Percentiles rank a stretch among this genome's conserved stretches.
phyloP scores from a whole-genome alignment of 2,888 invertebrate genomes.

The Sipha maydis region DNA sequence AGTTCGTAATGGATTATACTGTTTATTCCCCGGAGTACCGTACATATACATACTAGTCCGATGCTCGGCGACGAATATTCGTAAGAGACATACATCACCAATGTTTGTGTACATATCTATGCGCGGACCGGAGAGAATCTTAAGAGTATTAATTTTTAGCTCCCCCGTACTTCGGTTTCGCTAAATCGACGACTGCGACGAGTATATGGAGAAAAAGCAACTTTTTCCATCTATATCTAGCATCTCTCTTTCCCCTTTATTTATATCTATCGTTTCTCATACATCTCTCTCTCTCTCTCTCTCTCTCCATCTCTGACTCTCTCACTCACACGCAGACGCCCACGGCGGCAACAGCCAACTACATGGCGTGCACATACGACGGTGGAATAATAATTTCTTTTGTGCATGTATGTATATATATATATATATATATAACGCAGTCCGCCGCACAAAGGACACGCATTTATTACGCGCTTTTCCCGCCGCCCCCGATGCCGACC shows the following conservation, averaged over 20 bases:
- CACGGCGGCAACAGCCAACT: neutral
- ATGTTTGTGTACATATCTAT: neutral
- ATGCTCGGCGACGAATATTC: too few relatives aligned
- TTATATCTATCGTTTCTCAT: too few relatives aligned
- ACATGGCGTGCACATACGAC: slow-evolving; percentile 2
- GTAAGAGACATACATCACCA: too few relatives aligned
- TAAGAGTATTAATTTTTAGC: neutral
- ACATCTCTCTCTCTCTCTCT: neutral
- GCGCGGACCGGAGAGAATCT: neutral
- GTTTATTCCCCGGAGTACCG: neutral
- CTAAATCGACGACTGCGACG: too few relatives aligned
- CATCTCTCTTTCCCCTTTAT: neutral
- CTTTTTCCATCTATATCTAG: neutral
- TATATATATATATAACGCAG: neutral
- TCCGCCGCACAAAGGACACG: slow-evolving; percentile 3
- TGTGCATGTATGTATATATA: neutral
- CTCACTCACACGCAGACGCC: neutral
- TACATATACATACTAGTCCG: too few relatives aligned
- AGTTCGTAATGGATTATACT: neutral
- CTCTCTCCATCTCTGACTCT: neutral
- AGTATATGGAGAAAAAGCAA: neutral
- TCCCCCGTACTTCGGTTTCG: neutral
- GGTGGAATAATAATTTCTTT: slow-evolving; percentile 39
- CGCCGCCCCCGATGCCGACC: neutral
- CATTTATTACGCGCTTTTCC: slow-evolving; percentile 27